Evolutionary conservation across 2,888 invertebrate species (phyloP).

Genomic region (Scotopteryx bipunctaria): DNA sequence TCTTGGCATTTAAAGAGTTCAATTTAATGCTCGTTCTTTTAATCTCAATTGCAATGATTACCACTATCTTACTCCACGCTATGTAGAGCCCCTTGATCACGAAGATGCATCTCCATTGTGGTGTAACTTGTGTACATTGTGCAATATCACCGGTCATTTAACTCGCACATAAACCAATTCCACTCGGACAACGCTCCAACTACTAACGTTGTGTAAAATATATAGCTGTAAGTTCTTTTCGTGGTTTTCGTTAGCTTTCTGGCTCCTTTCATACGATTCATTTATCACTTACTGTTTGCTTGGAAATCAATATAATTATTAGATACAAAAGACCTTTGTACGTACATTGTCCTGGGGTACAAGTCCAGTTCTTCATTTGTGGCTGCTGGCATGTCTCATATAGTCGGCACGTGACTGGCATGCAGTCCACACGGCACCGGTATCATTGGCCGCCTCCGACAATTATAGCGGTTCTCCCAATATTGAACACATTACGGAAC

Average conservation of each 20-base stretch:
- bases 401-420: slow-evolving; percentile 66
- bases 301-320: neutral
- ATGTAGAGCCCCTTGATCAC: neutral
- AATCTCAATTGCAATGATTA: no score
- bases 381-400: slow-evolving; percentile 65
- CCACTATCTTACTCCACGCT: no score
- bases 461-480: slow-evolving; percentile 41
- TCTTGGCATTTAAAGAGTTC: no score
- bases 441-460: slow-evolving; percentile 45
- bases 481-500: slow-evolving; percentile 32
- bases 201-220: neutral
- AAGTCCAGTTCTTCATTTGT: slow-evolving; percentile 57
- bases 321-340: neutral
- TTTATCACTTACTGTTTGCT: no score
- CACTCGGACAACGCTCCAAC: slow-evolving; percentile 1
- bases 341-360: slow-evolving; percentile 26
- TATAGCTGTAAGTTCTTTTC: no score
- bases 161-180: slow-evolving; percentile 24
- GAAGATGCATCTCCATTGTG: slow-evolving; percentile 4
- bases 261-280: no score
- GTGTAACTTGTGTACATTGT: slow-evolving; percentile 2
- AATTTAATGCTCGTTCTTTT: no score
- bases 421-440: slow-evolving; percentile 34
- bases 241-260: no score
- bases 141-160: slow-evolving; percentile 34